These are phyloP conservation scores for Capromys pilorides DNA, from an alignment of 2,797 vertebrate species.

Conservation along the genomic window DNA sequence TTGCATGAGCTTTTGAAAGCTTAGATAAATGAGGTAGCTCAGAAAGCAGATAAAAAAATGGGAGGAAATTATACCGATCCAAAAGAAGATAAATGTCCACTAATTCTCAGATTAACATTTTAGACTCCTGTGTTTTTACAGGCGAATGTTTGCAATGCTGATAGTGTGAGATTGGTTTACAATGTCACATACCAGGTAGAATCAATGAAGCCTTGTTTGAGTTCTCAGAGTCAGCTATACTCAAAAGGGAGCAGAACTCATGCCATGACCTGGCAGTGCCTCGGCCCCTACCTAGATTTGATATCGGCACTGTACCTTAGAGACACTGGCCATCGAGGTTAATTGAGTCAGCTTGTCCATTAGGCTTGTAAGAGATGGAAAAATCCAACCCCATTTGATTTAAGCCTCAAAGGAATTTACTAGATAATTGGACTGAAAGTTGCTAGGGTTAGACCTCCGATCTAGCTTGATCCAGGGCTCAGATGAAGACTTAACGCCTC, in stretches of 20 bases:
- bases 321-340: not conserved
- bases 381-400: not conserved
- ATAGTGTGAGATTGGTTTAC: constrained; percentile 65
- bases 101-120: constrained; percentile 79
- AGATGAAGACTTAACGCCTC: not conserved
- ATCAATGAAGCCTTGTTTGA: constrained; percentile 42
- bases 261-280: not conserved
- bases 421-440: not conserved
- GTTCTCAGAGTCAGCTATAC: constrained; percentile 29
- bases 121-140: constrained; percentile 72
- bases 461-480: constrained; percentile 44
- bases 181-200: constrained; percentile 44
- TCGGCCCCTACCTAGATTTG: not conserved
- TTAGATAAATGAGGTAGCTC: constrained; percentile 84
- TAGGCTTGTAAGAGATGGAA: not conserved
- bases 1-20: constrained; percentile 83
- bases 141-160: constrained; percentile 64
- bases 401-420: constrained; percentile 12
- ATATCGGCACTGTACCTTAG: not conserved
- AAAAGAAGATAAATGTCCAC: constrained; percentile 81
- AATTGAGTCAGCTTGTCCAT: not conserved
- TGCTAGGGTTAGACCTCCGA: not conserved
- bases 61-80: constrained; percentile 78
- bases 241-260: not conserved
- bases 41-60: constrained; percentile 78